Percentiles rank a stretch among this genome's conserved stretches.
phyloP scores from a whole-genome alignment of 92 coral and sea anemone genomes.

The Palythoa caribaeorum region DNA sequence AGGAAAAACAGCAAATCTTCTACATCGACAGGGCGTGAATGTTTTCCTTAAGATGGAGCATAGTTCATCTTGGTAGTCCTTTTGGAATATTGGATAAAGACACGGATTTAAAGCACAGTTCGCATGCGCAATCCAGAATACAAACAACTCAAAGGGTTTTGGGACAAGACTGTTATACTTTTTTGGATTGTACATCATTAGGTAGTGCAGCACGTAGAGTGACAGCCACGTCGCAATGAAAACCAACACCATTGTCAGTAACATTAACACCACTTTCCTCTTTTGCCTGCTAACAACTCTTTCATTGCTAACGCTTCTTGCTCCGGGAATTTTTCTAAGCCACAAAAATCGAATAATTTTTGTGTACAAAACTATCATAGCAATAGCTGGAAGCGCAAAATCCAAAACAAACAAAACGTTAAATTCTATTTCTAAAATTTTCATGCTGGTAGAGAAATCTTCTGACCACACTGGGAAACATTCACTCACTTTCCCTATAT shows the following conservation, averaged over 20 bases:
- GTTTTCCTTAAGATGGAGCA: neutral
- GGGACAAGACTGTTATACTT: conserved; percentile 7
- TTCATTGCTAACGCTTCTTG: conserved; percentile 8
- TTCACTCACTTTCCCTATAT: neutral
- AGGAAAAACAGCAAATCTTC: neutral
- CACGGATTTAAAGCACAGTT: conserved; percentile 31
- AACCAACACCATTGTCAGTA: conserved; percentile 10
- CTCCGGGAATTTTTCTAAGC: conserved; percentile 27
- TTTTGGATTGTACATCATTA: neutral
- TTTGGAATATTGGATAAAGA: conserved; percentile 23
- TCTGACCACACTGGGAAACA: neutral
- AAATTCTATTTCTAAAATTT: neutral
- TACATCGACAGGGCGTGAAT: neutral
- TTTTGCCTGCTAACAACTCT: neutral
- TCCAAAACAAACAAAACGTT: neutral
- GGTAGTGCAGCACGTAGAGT: neutral
- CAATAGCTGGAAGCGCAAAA: neutral
- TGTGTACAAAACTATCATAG: conserved; percentile 7
- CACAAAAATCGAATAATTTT: conserved; percentile 16
- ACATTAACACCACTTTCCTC: neutral
- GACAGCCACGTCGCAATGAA: conserved; percentile 11
- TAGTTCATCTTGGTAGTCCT: conserved; percentile 1
- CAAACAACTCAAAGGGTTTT: neutral
- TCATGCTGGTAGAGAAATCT: neutral
- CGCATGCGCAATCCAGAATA: conserved; percentile 18